Evolutionary conservation across 2,113 vertebrate species (phyloP).

Genomic region (Brachypteracias leptosomus): DNA sequence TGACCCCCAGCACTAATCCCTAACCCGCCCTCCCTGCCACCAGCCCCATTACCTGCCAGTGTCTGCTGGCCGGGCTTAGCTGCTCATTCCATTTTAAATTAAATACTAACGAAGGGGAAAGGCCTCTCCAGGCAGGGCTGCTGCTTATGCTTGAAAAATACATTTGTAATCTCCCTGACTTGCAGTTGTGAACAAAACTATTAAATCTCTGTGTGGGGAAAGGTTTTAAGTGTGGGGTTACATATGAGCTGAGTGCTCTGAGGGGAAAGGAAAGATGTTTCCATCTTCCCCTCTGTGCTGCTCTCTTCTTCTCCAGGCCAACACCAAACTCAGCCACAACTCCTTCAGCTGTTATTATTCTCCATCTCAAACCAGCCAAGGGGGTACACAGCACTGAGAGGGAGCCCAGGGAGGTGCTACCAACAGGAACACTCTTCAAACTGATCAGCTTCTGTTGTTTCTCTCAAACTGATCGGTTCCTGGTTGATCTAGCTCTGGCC

Average conservation of each 20-base stretch:
- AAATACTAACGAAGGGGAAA: neutral
- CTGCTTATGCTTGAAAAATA: neutral
- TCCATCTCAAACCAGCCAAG: too few relatives aligned
- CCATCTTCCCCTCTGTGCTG: too few relatives aligned
- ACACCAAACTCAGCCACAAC: too few relatives aligned
- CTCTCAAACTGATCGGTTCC: too few relatives aligned
- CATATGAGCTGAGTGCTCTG: fast-evolving
- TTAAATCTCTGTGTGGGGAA: neutral
- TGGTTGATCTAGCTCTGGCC: too few relatives aligned
- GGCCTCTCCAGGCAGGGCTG: neutral
- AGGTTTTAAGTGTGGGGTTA: neutral
- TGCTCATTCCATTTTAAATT: neutral
- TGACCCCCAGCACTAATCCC: neutral
- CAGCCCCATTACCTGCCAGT: neutral
- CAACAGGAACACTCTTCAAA: too few relatives aligned
- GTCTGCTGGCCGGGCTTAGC: neutral
- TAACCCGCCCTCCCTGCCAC: fast-evolving
- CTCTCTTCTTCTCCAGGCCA: too few relatives aligned
- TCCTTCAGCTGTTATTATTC: too few relatives aligned
- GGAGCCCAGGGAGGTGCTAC: too few relatives aligned
- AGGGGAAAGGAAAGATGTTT: neutral
- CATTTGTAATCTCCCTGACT: neutral
- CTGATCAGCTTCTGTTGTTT: too few relatives aligned
- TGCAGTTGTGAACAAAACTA: neutral
- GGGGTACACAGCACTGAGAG: too few relatives aligned